Conservation (phyloP, 2,113 vertebrate genomes). For the Beaufortia kweichowensis region DNA sequence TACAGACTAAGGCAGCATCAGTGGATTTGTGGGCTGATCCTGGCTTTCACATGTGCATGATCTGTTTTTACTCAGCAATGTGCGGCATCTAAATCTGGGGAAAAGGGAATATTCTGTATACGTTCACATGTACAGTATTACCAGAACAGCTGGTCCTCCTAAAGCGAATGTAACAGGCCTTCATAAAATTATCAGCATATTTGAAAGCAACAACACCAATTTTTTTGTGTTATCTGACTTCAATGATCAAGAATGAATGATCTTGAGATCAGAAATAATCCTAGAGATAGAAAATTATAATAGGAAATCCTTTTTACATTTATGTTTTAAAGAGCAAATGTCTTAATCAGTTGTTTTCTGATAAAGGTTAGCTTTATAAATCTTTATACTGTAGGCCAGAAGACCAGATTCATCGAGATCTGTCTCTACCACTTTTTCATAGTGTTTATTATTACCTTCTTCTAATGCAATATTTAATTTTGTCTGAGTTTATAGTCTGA, state of each 20-base stretch:
- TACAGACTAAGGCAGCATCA: slow-evolving; percentile 1
- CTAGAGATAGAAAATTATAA: too few species aligned
- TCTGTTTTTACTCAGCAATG: slow-evolving; percentile 7
- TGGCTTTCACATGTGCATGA: slow-evolving; percentile 26
- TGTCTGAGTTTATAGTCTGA: too few species aligned
- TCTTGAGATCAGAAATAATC: too few species aligned
- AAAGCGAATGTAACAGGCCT: neutral
- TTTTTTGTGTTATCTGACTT: neutral
- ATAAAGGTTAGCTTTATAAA: neutral
- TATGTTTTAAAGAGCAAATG: neutral
- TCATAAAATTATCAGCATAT: neutral
- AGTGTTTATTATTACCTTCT: neutral
- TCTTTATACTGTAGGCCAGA: neutral
- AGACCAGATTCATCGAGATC: neutral
- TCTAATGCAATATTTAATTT: neutral
- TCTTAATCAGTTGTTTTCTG: neutral
- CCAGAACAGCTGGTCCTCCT: neutral
- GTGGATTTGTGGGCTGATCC: neutral
- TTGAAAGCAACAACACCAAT: neutral
- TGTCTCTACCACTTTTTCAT: neutral
- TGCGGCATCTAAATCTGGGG: slow-evolving; percentile 1
- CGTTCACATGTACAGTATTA: slow-evolving; percentile 2
- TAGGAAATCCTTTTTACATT: neutral
- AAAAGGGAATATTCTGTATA: neutral
- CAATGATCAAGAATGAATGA: too few species aligned